Conservation (phyloP, 2,888 invertebrate genomes). For the Rhorus exstirpatorius region DNA sequence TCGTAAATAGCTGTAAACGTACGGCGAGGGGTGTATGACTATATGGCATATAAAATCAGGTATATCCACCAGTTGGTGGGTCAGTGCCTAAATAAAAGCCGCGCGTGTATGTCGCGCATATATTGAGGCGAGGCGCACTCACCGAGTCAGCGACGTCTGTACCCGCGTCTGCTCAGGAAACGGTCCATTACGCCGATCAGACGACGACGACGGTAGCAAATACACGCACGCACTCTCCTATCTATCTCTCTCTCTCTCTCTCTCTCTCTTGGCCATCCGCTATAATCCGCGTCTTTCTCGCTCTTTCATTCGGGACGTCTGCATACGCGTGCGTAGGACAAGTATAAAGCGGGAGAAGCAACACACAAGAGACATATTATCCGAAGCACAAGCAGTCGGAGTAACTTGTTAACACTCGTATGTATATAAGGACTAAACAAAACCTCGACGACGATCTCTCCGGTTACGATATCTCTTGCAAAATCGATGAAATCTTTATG, state of each 20-base stretch:
- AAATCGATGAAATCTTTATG: conserved; percentile 30
- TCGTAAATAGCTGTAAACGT: too few species aligned
- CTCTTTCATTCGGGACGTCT: conserved; percentile 35
- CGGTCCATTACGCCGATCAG: conserved; percentile 82
- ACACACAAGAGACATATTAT: conserved; percentile 16
- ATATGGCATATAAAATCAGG: too few species aligned
- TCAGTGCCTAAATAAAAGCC: conserved; percentile 14
- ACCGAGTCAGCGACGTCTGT: conserved; percentile 71
- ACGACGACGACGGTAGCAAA: conserved; percentile 71
- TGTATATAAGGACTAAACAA: conserved; percentile 46
- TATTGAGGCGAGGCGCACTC: conserved; percentile 60
- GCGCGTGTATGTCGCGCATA: conserved; percentile 17
- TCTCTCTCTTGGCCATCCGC: conserved; percentile 26
- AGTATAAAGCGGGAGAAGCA: conserved; percentile 44
- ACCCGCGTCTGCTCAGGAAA: conserved; percentile 81
- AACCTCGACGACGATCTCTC: conserved; percentile 46
- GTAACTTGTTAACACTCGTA: conserved; percentile 65
- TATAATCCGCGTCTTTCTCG: conserved; percentile 24
- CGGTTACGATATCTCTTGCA: conserved; percentile 18
- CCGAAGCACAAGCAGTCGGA: conserved; percentile 33
- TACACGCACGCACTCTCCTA: conserved; percentile 73
- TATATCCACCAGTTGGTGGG: conserved; percentile 27
- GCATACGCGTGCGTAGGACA: conserved; percentile 56
- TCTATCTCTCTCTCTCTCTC: conserved; percentile 51
- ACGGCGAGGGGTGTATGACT: too few species aligned